Evolutionary conservation across 2,888 invertebrate genomes (phyloP).

Genomic region (Empis livida): DNA sequence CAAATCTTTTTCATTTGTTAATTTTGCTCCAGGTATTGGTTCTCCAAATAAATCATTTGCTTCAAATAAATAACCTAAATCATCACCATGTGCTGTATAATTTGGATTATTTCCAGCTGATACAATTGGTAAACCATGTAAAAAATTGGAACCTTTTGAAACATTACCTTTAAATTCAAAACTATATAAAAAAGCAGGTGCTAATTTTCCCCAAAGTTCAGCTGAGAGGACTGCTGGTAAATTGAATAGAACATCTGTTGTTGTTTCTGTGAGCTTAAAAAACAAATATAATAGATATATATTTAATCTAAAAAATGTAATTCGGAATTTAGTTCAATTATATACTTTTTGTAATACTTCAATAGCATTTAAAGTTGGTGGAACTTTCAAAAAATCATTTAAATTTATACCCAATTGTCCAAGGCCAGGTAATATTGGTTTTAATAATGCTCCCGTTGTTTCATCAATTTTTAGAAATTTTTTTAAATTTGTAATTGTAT

Average conservation of each 20-base stretch:
- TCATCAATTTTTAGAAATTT: conserved; percentile 24
- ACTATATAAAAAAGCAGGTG: conserved; percentile 56
- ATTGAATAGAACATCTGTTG: conserved; percentile 63
- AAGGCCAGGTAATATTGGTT: conserved; percentile 24
- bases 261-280: conserved; percentile 25
- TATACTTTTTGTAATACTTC: conserved; percentile 28
- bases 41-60: conserved; percentile 47
- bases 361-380: conserved; percentile 22
- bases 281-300: background rate
- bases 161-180: conserved; percentile 57
- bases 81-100: conserved; percentile 52
- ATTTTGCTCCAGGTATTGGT: conserved; percentile 33
- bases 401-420: conserved; percentile 21
- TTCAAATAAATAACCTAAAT: conserved; percentile 58
- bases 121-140: conserved; percentile 52
- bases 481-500: conserved; percentile 20
- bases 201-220: conserved; percentile 51
- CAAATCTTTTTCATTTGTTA: conserved; percentile 42
- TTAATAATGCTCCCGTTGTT: conserved; percentile 23
- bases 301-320: too few relatives aligned
- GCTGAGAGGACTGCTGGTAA: conserved; percentile 61
- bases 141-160: conserved; percentile 46
- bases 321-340: too few relatives aligned
- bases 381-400: conserved; percentile 26
- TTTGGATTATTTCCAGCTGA: conserved; percentile 28